phyloP scores from a whole-genome alignment of 2,797 vertebrate genomes.

The Lophura swinhoii region DNA sequence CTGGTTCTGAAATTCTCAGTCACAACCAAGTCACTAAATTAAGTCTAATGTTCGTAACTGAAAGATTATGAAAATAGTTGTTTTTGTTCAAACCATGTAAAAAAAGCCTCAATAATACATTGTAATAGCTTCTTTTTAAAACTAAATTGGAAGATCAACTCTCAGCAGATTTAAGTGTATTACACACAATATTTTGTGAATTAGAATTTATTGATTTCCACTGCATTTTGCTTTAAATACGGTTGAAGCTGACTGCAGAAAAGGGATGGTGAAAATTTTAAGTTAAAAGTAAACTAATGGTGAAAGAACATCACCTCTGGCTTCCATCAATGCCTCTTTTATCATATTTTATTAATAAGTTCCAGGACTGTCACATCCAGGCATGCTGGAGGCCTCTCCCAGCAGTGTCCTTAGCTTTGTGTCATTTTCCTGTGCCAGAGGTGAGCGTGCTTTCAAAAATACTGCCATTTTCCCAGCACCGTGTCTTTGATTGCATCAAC shows the following conservation, averaged over 20 bases:
- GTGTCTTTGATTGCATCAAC: slow-evolving; percentile 99
- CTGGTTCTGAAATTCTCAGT: slow-evolving; percentile 50
- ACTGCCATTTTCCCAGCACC: slow-evolving; percentile 99
- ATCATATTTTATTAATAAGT: slow-evolving; percentile 77
- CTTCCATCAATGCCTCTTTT: slow-evolving; percentile 80
- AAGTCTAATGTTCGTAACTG: slow-evolving; percentile 62
- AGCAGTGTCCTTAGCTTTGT: slow-evolving; percentile 85
- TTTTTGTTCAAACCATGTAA: slow-evolving; percentile 73
- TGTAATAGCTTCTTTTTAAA: slow-evolving; percentile 61
- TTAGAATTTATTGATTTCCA: slow-evolving; percentile 82
- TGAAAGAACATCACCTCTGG: slow-evolving; percentile 87
- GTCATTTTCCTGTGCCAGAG: slow-evolving; percentile 93
- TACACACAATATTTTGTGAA: slow-evolving; percentile 78
- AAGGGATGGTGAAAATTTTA: slow-evolving; percentile 79
- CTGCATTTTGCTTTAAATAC: slow-evolving; percentile 80
- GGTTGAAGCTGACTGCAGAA: slow-evolving; percentile 82
- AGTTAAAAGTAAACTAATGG: slow-evolving; percentile 85
- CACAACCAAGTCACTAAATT: slow-evolving; percentile 66
- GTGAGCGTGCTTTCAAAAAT: slow-evolving; percentile 99
- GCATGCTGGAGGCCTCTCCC: slow-evolving; percentile 83
- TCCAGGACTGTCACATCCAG: slow-evolving; percentile 81
- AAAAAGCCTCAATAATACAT: slow-evolving; percentile 64
- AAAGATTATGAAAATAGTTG: slow-evolving; percentile 75
- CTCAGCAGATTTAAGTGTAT: slow-evolving; percentile 80
- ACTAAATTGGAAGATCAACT: slow-evolving; percentile 76